Conservation (phyloP, 2,113 vertebrate genomes). For the Piliocolobus tephrosceles region DNA sequence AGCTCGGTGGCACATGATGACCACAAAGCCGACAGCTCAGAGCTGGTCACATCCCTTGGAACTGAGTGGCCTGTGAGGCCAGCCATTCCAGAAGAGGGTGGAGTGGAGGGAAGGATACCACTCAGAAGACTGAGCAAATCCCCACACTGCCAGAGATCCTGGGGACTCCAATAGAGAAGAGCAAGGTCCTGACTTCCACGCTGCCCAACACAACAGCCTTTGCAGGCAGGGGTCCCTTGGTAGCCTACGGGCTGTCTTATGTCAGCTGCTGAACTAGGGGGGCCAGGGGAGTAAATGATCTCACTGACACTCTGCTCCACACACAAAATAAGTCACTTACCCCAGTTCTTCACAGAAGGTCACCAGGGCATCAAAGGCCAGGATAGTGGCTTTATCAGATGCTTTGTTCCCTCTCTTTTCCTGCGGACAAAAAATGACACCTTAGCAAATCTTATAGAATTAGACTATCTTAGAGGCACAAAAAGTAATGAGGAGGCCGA, state of each 20-base stretch:
- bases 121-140: background rate
- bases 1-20: background rate
- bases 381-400: conserved; percentile 88
- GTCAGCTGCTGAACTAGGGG: background rate
- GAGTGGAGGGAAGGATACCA: background rate
- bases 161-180: background rate
- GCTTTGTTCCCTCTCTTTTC: conserved; percentile 92
- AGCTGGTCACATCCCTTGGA: background rate
- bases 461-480: background rate
- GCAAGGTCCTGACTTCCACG: background rate
- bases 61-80: background rate
- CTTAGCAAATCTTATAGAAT: background rate
- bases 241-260: background rate
- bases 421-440: conserved; percentile 78
- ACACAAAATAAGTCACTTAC: conserved; percentile 75
- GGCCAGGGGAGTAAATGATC: background rate
- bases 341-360: conserved; percentile 90
- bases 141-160: background rate
- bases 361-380: conserved; percentile 94
- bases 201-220: background rate
- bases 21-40: background rate
- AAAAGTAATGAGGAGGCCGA: background rate
- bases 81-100: background rate
- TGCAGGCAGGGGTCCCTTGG: background rate
- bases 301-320: background rate